A percentile compares a stretch with the other conserved stretches of the same genome.
Conservation (phyloP, 2,888 invertebrate species). For the Drosophila peninsularis region DNA sequence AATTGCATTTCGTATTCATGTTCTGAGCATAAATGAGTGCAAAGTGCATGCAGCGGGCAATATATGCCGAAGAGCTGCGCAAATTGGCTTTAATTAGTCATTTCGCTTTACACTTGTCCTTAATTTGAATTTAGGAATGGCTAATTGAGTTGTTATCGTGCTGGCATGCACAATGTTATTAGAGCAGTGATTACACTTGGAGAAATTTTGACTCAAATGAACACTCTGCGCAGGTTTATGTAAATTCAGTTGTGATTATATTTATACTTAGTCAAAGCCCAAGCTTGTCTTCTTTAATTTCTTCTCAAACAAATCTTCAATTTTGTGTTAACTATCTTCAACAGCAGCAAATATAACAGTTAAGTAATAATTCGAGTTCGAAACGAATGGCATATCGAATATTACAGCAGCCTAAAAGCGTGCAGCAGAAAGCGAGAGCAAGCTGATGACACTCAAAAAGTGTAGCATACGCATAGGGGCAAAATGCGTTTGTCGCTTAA, state of each 20-base stretch:
- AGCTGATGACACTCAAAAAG: fast-evolving
- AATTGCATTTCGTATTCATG: constrained; percentile 53
- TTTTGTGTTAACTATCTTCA: no score
- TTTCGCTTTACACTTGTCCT: constrained; percentile 21
- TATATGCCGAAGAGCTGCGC: constrained; percentile 44
- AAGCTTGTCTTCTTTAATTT: no score
- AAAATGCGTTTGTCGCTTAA: constrained; percentile 63
- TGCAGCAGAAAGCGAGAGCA: neutral
- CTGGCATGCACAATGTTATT: neutral
- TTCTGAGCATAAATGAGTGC: constrained; percentile 47
- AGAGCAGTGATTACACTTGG: neutral
- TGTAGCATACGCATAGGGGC: constrained; percentile 39
- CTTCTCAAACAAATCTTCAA: no score
- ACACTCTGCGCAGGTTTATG: no score
- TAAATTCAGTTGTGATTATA: no score
- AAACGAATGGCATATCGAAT: neutral
- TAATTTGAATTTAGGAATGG: constrained; percentile 18
- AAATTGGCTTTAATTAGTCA: constrained; percentile 72
- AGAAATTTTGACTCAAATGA: no score
- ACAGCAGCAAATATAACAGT: no score
- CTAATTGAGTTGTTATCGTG: constrained; percentile 20
- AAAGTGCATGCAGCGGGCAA: constrained; percentile 60
- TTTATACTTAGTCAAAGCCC: no score
- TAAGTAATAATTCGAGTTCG: constrained; percentile 16
- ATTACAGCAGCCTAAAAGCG: constrained; percentile 22